Percentiles rank a stretch among this genome's conserved stretches.
These are phyloP conservation scores for Monopis laevigella DNA, from an alignment of 2,888 invertebrate species.

Conservation along the genomic window DNA sequence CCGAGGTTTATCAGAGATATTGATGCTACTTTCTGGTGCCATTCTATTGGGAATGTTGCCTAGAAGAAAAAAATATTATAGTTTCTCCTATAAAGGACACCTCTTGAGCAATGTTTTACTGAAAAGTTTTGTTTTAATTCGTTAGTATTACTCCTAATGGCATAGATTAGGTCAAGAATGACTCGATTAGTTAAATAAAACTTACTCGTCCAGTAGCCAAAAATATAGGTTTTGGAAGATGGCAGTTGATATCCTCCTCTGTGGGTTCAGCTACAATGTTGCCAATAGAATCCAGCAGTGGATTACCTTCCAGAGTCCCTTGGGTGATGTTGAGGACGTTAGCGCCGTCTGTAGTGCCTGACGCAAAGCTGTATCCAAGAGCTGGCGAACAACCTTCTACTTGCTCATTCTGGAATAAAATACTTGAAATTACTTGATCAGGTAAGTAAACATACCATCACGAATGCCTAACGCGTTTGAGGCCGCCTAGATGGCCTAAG, in stretches of 20 bases:
- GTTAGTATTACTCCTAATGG: too few relatives aligned
- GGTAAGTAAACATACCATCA: too few relatives aligned
- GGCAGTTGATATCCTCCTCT: conserved; percentile 71
- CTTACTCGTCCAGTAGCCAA: conserved; percentile 82
- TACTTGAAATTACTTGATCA: too few relatives aligned
- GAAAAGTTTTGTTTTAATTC: too few relatives aligned
- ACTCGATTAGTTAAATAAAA: conserved; percentile 13
- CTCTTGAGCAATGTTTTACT: too few relatives aligned
- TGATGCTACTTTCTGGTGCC: conserved; percentile 81
- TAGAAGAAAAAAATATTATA: conserved; percentile 20
- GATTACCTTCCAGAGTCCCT: conserved; percentile 71
- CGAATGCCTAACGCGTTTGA: too few relatives aligned
- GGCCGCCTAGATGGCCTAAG: too few relatives aligned
- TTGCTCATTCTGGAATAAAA: conserved; percentile 39
- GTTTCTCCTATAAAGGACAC: background rate
- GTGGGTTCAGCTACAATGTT: conserved; percentile 71
- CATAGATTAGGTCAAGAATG: too few relatives aligned
- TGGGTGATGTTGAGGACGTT: conserved; percentile 81
- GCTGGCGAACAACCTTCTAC: conserved; percentile 78
- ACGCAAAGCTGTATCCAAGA: conserved; percentile 87
- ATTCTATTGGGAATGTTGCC: conserved; percentile 73
- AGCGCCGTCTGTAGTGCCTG: conserved; percentile 83
- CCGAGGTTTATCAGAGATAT: conserved; percentile 77
- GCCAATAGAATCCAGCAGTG: conserved; percentile 74
- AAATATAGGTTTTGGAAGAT: conserved; percentile 82